A percentile compares a stretch with the other conserved stretches of the same genome.
Conservation (phyloP, 2,797 vertebrate genomes). For the Pogoniulus pusillus region DNA sequence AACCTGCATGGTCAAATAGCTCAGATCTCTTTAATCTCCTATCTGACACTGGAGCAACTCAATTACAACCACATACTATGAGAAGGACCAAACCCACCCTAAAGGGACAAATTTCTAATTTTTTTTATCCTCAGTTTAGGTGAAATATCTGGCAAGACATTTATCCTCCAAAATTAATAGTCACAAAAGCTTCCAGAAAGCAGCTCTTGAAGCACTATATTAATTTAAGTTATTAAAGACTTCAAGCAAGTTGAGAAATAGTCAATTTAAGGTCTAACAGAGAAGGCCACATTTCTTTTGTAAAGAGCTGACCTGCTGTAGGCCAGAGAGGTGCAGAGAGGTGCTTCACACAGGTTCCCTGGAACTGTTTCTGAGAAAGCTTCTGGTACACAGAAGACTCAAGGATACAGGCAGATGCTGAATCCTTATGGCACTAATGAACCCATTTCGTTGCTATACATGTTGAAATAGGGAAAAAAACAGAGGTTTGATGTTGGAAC, state of each 20-base stretch:
- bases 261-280: not conserved
- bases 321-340: rapidly evolving
- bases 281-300: not conserved
- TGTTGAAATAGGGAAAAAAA: not conserved
- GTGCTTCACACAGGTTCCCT: not conserved
- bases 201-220: not conserved
- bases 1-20: not conserved
- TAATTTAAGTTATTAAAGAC: not conserved
- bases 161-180: not conserved
- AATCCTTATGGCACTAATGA: rapidly evolving
- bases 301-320: not conserved
- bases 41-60: not conserved
- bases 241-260: not conserved
- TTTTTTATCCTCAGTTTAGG: not conserved
- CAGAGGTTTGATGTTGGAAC: not conserved
- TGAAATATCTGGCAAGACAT: not conserved
- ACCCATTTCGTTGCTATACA: not conserved
- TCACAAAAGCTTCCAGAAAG: not conserved
- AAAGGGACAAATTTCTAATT: not conserved
- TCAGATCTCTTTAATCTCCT: not conserved
- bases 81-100: not conserved
- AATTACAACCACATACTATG: not conserved
- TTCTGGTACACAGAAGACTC: not conserved
- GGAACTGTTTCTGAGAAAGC: not conserved
- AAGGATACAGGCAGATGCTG: not conserved